Base-by-base conservation (phyloP, 2,888 invertebrate species). In the Sphaerophoria taeniata region DNA sequence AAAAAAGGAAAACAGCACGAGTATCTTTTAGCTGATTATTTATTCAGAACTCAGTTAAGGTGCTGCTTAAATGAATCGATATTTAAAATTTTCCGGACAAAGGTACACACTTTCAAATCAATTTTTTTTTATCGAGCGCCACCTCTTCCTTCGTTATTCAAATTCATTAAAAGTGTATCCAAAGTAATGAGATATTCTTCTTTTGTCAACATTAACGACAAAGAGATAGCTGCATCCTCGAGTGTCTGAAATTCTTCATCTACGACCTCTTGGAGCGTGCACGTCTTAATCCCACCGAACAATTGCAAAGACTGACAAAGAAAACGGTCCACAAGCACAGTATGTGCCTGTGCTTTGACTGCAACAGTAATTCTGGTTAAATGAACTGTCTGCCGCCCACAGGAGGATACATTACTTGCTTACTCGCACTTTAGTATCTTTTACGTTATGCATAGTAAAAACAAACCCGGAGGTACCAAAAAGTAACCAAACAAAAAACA, bases 261-360 rank as follows among this genome's bases (percentile, higher is more conserved):
- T 51, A 11, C 3, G 47, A 47, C 47, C 45, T 65, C n/a, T 7
- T 14, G 56, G 55, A 67, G n/a, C n/a, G n/a, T 39, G 70, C 75
- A 81, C 81, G 81, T 76, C 81, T 71, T 71, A 45, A 63, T 70
- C 71, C 53, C 49, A 47, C n/a, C 56, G 49, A 77, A 61, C 58
- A 49, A 63, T 69, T 69, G 49, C 34, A 36, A 73, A 67, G 49
- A 78, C 78, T 78, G 49, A 49, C 34, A 77, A 70, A 58, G 45
- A 49, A 56, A 63, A 45, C 65, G 9, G 49, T 72, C 45, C 47
- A 36, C 55, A 49, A 31, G 31, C 9, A 43, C 51, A 16, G 9
- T 9, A 36, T 36, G 39, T 31, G 36, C 34, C 36, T 39, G 14
- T 45, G 6, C 43, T 61, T 33, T 24, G 34, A 72, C 14, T 51